Percentiles rank a stretch among this genome's conserved stretches.
These are phyloP conservation scores for Bombus superbus DNA, from an alignment of 1,140 invertebrate genomes.

Conservation along the genomic window DNA sequence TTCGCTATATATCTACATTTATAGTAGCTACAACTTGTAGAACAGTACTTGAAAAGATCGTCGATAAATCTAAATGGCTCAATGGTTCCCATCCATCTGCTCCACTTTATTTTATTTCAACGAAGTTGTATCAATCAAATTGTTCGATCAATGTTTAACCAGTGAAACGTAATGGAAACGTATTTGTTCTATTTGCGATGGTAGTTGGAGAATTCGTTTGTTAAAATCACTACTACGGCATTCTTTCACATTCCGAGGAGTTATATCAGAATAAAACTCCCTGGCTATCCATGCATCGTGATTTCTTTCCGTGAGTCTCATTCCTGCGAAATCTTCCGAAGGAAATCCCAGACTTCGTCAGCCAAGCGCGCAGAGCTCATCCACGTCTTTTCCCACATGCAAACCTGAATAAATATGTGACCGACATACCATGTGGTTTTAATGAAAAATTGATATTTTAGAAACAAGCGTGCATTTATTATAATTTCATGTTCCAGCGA, in stretches of 20 bases:
- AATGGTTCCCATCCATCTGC: not conserved
- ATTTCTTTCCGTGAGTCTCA: not conserved
- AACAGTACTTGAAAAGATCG: not conserved
- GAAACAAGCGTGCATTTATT: not conserved
- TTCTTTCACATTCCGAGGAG: not conserved
- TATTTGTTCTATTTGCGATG: not conserved
- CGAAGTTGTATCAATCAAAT: not conserved
- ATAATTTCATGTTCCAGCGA: not conserved
- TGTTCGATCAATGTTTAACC: not conserved
- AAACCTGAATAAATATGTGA: not conserved
- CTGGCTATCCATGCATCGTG: not conserved
- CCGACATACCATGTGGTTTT: not conserved
- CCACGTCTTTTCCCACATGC: not conserved
- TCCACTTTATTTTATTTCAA: not conserved
- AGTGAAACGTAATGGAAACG: not conserved
- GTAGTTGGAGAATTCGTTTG: not conserved
- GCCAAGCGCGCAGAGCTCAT: not conserved
- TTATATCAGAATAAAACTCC: not conserved
- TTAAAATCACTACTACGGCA: not conserved
- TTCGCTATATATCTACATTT: not conserved
- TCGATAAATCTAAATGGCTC: not conserved
- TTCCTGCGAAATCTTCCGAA: not conserved
- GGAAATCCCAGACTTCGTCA: slow-evolving; percentile 12
- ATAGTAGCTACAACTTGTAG: not conserved
- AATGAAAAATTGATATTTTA: not conserved